These are phyloP conservation scores for Balanococcus diminutus DNA, from an alignment of 2,888 invertebrate species.

Conservation along the genomic window DNA sequence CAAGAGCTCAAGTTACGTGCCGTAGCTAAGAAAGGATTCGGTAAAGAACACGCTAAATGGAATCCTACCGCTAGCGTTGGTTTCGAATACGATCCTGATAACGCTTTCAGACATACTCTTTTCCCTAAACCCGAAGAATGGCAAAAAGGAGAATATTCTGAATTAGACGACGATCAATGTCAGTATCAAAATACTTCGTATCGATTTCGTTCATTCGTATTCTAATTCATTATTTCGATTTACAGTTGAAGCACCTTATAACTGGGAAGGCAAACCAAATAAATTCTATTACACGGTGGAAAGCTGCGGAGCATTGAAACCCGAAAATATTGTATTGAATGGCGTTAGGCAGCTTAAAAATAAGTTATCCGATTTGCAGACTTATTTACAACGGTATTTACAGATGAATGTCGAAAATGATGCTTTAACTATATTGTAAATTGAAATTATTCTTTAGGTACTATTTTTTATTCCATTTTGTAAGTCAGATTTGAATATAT, in stretches of 20 bases:
- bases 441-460: background rate
- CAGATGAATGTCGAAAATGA: slow-evolving; percentile 25
- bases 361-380: slow-evolving; percentile 94
- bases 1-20: slow-evolving; percentile 94
- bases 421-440: background rate
- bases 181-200: slow-evolving; percentile 60
- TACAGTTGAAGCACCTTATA: slow-evolving; percentile 86
- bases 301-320: slow-evolving; percentile 89
- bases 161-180: slow-evolving; percentile 89
- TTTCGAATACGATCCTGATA: slow-evolving; percentile 99
- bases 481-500: background rate
- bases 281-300: slow-evolving; percentile 98
- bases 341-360: slow-evolving; percentile 92
- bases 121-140: slow-evolving; percentile 97
- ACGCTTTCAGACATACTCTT: slow-evolving; percentile 92
- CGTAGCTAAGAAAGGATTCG: slow-evolving; percentile 95
- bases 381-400: slow-evolving; percentile 60
- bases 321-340: slow-evolving; percentile 96
- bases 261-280: slow-evolving; percentile 93
- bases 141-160: slow-evolving; percentile 97
- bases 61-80: slow-evolving; percentile 98
- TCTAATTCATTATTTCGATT: slow-evolving; percentile 57
- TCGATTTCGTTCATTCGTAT: background rate
- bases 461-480: background rate
- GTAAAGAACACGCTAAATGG: slow-evolving; percentile 99